Evolutionary conservation across 2,797 vertebrate species (phyloP).

Genomic region (Aeoliscus strigatus): DNA sequence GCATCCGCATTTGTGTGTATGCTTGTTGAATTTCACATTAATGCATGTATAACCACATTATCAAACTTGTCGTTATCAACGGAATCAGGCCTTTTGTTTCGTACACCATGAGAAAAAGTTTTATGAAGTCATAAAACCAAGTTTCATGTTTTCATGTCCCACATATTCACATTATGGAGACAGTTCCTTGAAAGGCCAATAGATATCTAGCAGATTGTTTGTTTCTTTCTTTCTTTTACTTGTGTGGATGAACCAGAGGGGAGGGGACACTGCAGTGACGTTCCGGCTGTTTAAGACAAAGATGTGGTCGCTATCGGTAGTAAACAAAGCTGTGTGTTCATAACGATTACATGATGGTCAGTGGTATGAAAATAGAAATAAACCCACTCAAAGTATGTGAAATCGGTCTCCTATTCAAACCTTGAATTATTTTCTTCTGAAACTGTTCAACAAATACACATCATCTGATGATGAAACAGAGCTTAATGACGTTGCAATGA

Average conservation of each 20-base stretch:
- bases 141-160: constrained; percentile 6
- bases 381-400: constrained; percentile 33
- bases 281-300: too few relatives aligned
- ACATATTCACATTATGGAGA: too few relatives aligned
- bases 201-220: constrained; percentile 14
- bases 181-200: constrained; percentile 27
- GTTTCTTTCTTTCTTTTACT: constrained; percentile 11
- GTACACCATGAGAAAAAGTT: background rate
- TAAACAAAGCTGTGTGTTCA: constrained; percentile 20
- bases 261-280: too few relatives aligned
- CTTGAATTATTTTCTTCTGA: too few relatives aligned
- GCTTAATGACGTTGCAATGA: constrained; percentile 21
- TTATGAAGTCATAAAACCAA: too few relatives aligned
- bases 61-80: constrained; percentile 6
- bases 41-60: constrained; percentile 42
- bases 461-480: background rate
- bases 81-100: constrained; percentile 3
- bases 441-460: too few relatives aligned
- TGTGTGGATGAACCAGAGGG: constrained; percentile 10
- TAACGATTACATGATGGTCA: constrained; percentile 33
- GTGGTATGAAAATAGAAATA: constrained; percentile 23
- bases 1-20: constrained; percentile 53
- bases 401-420: constrained; percentile 4
- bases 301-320: constrained; percentile 11
- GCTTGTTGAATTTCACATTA: constrained; percentile 57